These are phyloP conservation scores for Mesocentrotus franciscanus DNA, from an alignment of 53 echinoderm and acorn worm genomes.

Conservation along the genomic window DNA sequence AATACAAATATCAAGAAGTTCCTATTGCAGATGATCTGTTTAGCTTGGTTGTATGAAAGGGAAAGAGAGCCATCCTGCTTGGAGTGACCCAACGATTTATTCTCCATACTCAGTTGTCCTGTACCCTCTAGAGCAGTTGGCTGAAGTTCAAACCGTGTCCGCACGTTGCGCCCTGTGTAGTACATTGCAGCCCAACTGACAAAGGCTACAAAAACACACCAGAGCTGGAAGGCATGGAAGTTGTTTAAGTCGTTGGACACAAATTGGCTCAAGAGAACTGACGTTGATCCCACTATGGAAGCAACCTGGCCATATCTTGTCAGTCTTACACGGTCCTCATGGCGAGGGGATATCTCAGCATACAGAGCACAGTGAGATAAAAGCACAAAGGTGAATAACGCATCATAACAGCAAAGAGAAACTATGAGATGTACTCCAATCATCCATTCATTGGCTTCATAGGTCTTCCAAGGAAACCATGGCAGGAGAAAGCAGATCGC, in stretches of 20 bases:
- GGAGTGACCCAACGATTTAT: slow-evolving; percentile 42
- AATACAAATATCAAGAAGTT: slow-evolving; percentile 86
- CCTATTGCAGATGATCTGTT: slow-evolving; percentile 76
- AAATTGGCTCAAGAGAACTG: slow-evolving; percentile 81
- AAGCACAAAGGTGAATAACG: slow-evolving; percentile 87
- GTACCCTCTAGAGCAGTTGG: not conserved
- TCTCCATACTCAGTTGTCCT: slow-evolving; percentile 20
- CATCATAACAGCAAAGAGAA: slow-evolving; percentile 85
- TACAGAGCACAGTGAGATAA: slow-evolving; percentile 88
- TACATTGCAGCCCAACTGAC: slow-evolving; percentile 89
- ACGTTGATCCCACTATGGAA: slow-evolving; percentile 75
- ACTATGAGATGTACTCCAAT: slow-evolving; percentile 84
- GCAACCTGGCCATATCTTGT: slow-evolving; percentile 86
- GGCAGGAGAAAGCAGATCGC: slow-evolving; percentile 88
- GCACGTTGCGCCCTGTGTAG: slow-evolving; percentile 85
- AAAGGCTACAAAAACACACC: slow-evolving; percentile 84
- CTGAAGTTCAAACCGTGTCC: slow-evolving; percentile 59
- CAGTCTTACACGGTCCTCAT: slow-evolving; percentile 84
- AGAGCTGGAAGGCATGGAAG: slow-evolving; percentile 84
- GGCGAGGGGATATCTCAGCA: slow-evolving; percentile 87
- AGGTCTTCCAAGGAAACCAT: slow-evolving; percentile 97
- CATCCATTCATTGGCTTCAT: slow-evolving; percentile 77
- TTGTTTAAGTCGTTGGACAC: slow-evolving; percentile 85
- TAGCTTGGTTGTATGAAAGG: slow-evolving; percentile 72
- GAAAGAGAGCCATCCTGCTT: slow-evolving; percentile 11